Conservation (phyloP, 30 jellyfish, hydroid and myxozoan species). For the Nemopilema nomurai region DNA sequence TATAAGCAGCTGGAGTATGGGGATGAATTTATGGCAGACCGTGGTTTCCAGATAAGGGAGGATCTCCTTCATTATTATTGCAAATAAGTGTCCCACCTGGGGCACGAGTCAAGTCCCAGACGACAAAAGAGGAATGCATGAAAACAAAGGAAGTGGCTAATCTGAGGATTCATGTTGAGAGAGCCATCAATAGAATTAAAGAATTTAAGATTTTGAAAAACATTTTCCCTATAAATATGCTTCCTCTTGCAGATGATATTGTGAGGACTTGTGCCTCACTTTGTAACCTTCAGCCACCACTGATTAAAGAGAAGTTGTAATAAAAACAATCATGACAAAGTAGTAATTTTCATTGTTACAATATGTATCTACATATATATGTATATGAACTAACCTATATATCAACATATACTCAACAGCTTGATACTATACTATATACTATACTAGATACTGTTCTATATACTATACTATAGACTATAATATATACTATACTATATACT, state of each 20-base stretch:
- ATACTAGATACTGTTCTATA: not conserved
- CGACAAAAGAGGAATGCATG: conserved; percentile 40
- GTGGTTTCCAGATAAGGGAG: conserved; percentile 52
- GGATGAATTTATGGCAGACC: conserved; percentile 66
- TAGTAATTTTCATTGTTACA: not conserved
- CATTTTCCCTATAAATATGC: conserved; percentile 37
- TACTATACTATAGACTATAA: no score
- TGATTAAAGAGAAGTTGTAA: not conserved
- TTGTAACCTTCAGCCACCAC: conserved; percentile 53
- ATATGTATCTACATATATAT: not conserved
- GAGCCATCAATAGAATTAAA: conserved; percentile 47
- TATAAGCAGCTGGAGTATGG: conserved; percentile 31
- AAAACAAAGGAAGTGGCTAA: conserved; percentile 50
- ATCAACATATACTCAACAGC: not conserved
- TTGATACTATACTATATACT: not conserved
- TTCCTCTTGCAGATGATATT: conserved; percentile 52
- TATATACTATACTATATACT: not conserved
- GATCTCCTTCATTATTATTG: conserved; percentile 58
- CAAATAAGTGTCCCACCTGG: conserved; percentile 55
- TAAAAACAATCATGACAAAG: not conserved
- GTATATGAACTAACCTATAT: not conserved
- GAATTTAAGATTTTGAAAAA: conserved; percentile 26
- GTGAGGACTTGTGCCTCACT: conserved; percentile 52
- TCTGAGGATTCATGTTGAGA: conserved; percentile 43
- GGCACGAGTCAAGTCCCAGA: conserved; percentile 49